phyloP scores from a whole-genome alignment of 2,113 vertebrate genomes.

The Atlantisia rogersi region DNA sequence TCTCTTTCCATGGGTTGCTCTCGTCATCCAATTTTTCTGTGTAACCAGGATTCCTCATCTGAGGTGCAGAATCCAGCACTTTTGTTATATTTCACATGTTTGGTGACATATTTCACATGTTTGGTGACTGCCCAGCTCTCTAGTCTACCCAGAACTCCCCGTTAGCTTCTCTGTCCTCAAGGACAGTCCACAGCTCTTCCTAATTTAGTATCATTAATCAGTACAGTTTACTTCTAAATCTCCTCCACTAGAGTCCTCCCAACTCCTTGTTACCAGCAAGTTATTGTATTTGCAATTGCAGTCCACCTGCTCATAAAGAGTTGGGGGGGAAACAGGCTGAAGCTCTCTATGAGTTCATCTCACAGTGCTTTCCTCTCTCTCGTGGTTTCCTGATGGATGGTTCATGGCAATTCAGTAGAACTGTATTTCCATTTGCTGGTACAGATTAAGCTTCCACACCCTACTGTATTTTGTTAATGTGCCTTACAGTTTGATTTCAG shows the following conservation, averaged over 20 bases:
- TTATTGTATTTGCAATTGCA: background rate
- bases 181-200: background rate
- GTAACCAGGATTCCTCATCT: rapidly evolving
- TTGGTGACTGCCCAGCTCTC: background rate
- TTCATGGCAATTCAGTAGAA: background rate
- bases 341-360: background rate
- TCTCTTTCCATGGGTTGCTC: rapidly evolving
- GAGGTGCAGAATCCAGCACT: background rate
- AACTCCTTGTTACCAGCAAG: background rate
- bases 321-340: background rate
- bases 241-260: background rate
- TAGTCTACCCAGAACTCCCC: background rate
- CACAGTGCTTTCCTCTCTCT: background rate
- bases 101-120: background rate
- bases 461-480: background rate
- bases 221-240: background rate
- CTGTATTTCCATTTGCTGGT: background rate
- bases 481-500: background rate
- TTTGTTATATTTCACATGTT: background rate
- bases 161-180: background rate
- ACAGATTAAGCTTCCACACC: background rate
- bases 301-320: background rate
- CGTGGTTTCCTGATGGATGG: background rate
- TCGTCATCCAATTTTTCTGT: rapidly evolving
- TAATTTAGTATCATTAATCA: background rate